These are phyloP conservation scores for Petrocephalus sullivani DNA, from an alignment of 2,797 vertebrate species.

Conservation along the genomic window DNA sequence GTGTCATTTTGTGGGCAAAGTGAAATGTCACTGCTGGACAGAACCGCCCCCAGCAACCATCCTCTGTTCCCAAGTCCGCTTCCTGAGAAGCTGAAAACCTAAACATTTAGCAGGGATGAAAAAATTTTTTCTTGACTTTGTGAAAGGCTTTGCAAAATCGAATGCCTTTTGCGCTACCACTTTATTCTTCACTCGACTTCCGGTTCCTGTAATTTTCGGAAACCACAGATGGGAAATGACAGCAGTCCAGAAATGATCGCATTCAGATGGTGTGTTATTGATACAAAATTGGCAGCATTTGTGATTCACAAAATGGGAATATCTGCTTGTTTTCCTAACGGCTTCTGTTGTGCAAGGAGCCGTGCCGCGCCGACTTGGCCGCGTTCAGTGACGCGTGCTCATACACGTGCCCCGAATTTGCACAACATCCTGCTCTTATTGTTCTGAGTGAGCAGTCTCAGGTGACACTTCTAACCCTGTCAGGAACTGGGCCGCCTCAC, in stretches of 20 bases:
- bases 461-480: neutral
- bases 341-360: neutral
- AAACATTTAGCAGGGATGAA: conserved; percentile 33
- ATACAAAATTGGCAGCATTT: neutral
- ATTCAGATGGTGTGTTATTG: neutral
- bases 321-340: neutral
- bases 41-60: neutral
- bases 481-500: neutral
- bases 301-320: neutral
- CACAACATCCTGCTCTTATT: neutral
- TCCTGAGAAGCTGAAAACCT: conserved; percentile 33
- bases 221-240: neutral
- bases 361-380: neutral
- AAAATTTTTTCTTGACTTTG: neutral
- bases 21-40: conserved; percentile 31
- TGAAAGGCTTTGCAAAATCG: neutral
- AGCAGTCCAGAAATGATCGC: neutral
- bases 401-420: neutral
- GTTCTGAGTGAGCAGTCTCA: neutral
- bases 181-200: neutral
- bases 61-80: neutral
- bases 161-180: neutral
- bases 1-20: conserved; percentile 17
- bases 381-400: neutral
- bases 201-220: neutral